Base-by-base conservation (phyloP, 2,888 invertebrate species). In the Cotesia congregata region DNA sequence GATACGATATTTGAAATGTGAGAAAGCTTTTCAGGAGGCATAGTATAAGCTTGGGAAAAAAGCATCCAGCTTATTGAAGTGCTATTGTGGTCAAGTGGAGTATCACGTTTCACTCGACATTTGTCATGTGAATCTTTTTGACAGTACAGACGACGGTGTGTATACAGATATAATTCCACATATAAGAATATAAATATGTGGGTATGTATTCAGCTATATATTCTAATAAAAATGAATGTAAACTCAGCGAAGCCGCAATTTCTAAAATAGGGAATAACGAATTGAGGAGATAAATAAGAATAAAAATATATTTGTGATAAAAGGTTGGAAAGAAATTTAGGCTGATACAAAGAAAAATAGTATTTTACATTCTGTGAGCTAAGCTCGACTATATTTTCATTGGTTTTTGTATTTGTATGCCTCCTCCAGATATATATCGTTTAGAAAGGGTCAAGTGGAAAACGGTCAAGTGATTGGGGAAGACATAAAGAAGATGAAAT, bases 61-160 rank as follows among this genome's bases (percentile, higher is more conserved):
- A 50, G 30, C 30, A 50, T 7, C 50, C 7, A 50, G 50, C 50
- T 50, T 50, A 50, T 50, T 50, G 50, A 50, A 41, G 71, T 67
- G 39, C 15, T 67, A 76, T 76, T 39, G 67, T 17, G 59, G 38
- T 40, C 15, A n/a, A 59, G n/a, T 40, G 12, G 38, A 72, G 78
- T 77, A 77, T 77, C 77, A 75, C 62, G 77, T 77, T 77, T 74
- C 61, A 68, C 74, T 73, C 72, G 72, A 72, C 78, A 70, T 71
- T 65, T 39, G 69, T 69, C 60, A 69, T 61, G 65, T 15, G 61
- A 9, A 50, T 50, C 50, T 50, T 50, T 50, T 50, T 12, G 50
- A 50, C 50, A 50, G 12, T 50, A 12, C 9, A 50, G 39, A 38
- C 67, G 40, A 62, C 17, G 39, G 7, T 61, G 50, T n/a, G n/a